A percentile compares a stretch with the other conserved stretches of the same genome.
These are phyloP conservation scores for Lepilemur septentrionalis DNA, from an alignment of 2,797 vertebrate genomes.

Conservation along the genomic window DNA sequence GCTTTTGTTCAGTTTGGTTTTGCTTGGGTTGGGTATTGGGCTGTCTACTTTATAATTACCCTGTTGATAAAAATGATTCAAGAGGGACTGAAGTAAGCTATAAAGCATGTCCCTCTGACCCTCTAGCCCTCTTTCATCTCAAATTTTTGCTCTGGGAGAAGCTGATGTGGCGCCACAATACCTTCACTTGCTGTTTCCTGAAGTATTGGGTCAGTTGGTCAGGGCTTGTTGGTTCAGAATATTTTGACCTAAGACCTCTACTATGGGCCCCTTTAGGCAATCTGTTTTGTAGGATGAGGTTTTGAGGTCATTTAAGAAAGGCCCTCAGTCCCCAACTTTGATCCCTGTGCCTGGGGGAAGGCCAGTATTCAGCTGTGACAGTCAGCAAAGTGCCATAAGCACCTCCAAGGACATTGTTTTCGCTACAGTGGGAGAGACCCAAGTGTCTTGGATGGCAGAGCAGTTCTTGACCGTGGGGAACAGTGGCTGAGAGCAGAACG, in stretches of 20 bases:
- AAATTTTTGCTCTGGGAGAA: neutral
- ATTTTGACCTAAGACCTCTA: neutral
- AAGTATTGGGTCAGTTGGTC: neutral
- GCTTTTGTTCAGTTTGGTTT: neutral
- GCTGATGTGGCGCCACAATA: neutral
- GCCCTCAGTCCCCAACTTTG: neutral
- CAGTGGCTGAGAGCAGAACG: neutral
- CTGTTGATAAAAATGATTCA: neutral
- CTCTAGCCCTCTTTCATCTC: neutral
- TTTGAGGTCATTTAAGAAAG: slow-evolving; percentile 1
- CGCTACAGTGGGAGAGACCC: neutral
- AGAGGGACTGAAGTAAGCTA: neutral
- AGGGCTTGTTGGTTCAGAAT: neutral
- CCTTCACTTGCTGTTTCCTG: neutral
- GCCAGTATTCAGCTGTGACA: neutral
- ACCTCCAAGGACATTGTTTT: neutral
- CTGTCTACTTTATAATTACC: neutral
- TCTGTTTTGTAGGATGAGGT: neutral
- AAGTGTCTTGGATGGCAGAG: neutral
- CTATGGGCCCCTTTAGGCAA: neutral
- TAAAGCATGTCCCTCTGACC: neutral
- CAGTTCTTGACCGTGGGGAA: neutral
- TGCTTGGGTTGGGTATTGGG: neutral
- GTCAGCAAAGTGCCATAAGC: neutral
- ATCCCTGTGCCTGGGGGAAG: neutral